phyloP scores from a whole-genome alignment of 2,797 vertebrate species.

The Masticophis lateralis region DNA sequence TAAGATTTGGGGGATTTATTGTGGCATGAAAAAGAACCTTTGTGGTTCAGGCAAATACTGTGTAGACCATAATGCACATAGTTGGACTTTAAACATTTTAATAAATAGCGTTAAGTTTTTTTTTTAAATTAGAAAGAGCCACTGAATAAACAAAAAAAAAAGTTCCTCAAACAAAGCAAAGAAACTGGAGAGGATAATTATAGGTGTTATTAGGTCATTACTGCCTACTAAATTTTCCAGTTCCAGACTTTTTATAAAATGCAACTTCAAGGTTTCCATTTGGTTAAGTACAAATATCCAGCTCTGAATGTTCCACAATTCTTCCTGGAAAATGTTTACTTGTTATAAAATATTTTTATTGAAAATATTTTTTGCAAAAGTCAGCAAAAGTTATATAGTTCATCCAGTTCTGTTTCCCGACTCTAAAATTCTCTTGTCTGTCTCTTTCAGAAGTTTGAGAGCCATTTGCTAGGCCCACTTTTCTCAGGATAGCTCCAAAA shows the following conservation, averaged over 20 bases:
- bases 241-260: background rate
- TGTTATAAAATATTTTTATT: no score
- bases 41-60: background rate
- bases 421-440: background rate
- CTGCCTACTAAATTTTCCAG: background rate
- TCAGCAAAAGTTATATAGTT: background rate
- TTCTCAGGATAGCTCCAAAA: background rate
- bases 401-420: background rate
- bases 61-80: background rate
- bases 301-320: background rate
- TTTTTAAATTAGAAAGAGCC: background rate
- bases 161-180: background rate
- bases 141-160: background rate
- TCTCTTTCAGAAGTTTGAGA: background rate
- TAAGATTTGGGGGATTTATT: background rate
- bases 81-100: background rate
- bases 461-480: background rate
- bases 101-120: background rate
- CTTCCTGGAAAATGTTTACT: background rate
- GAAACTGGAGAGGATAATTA: background rate
- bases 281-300: background rate
- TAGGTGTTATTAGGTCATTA: background rate
- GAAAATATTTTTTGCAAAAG: background rate
- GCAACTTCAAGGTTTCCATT: background rate
- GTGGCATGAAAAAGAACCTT: background rate